phyloP scores from a whole-genome alignment of 1,140 invertebrate genomes.

The Platyscapa corneri region DNA sequence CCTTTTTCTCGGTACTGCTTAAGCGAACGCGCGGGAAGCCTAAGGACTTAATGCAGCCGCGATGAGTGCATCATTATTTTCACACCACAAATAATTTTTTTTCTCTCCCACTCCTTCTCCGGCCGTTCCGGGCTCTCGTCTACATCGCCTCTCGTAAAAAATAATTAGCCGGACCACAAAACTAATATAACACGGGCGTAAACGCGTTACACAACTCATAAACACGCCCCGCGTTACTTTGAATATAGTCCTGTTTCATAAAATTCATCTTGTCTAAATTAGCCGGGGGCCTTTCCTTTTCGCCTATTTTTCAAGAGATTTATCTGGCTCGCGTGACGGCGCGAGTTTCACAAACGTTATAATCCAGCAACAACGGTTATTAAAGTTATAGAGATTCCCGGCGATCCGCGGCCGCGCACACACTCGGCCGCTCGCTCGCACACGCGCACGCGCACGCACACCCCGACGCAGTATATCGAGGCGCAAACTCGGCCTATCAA shows the following conservation, averaged over 20 bases:
- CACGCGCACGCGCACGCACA: slow-evolving; percentile 31
- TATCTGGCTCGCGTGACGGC: not conserved
- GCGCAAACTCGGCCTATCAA: slow-evolving; percentile 56
- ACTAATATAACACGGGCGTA: slow-evolving; percentile 17
- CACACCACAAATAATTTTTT: slow-evolving; percentile 40
- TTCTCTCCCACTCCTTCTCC: not conserved
- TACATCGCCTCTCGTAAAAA: slow-evolving; percentile 34
- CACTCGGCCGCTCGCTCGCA: too few species aligned
- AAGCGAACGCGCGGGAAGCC: not conserved
- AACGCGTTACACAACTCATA: slow-evolving; percentile 18
- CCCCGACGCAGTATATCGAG: slow-evolving; percentile 6
- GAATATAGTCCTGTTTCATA: slow-evolving; percentile 21
- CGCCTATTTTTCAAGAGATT: slow-evolving; percentile 5
- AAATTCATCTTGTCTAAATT: slow-evolving; percentile 42
- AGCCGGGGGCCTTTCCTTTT: slow-evolving; percentile 12
- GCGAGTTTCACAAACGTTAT: slow-evolving; percentile 33
- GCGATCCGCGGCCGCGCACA: slow-evolving; percentile 40
- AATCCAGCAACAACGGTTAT: slow-evolving; percentile 42
- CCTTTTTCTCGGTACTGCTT: slow-evolving; percentile 30
- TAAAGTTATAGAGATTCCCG: slow-evolving; percentile 42
- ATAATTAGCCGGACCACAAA: slow-evolving; percentile 46
- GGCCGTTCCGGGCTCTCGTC: not conserved
- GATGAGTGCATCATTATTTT: slow-evolving; percentile 49
- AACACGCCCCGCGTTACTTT: slow-evolving; percentile 40
- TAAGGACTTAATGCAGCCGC: slow-evolving; percentile 47